Conservation (phyloP, 2,888 invertebrate genomes). For the Stratiomys singularior region DNA sequence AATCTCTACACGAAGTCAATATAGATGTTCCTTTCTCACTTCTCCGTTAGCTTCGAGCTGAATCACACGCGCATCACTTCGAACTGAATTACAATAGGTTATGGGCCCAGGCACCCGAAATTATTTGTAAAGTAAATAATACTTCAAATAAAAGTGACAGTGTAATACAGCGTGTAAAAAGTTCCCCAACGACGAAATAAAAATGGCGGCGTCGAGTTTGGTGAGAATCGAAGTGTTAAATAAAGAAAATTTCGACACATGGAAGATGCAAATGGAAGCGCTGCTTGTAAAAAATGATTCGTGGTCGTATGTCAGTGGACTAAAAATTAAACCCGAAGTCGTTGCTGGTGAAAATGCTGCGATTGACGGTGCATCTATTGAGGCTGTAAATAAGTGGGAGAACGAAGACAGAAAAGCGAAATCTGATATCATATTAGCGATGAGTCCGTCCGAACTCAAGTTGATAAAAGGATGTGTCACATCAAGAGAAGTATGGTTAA, state of each 20-base stretch:
- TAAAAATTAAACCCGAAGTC: not conserved
- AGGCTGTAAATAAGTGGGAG: not conserved
- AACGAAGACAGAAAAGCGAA: not conserved
- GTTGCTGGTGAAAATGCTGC: not conserved
- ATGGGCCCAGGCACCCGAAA: not conserved
- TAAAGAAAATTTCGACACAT: slow-evolving; percentile 14
- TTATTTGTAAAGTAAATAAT: not conserved
- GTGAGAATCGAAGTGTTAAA: not conserved
- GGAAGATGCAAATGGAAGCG: slow-evolving; percentile 10
- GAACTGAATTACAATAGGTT: not conserved
- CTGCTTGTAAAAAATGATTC: not conserved
- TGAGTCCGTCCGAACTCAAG: slow-evolving; percentile 54
- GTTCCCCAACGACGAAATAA: not conserved
- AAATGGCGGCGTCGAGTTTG: not conserved
- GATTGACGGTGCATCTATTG: not conserved
- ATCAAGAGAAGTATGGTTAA: slow-evolving; percentile 59
- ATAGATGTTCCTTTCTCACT: too few relatives aligned
- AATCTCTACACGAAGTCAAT: too few relatives aligned
- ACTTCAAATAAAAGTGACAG: too few relatives aligned
- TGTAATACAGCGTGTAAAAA: not conserved
- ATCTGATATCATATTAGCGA: slow-evolving; percentile 1
- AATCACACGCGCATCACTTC: too few relatives aligned
- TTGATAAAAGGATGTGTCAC: slow-evolving; percentile 54
- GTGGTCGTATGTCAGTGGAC: not conserved
- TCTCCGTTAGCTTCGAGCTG: too few relatives aligned